These are phyloP conservation scores for Rhynchomys soricoides DNA, from an alignment of 2,113 vertebrate species.

Conservation along the genomic window DNA sequence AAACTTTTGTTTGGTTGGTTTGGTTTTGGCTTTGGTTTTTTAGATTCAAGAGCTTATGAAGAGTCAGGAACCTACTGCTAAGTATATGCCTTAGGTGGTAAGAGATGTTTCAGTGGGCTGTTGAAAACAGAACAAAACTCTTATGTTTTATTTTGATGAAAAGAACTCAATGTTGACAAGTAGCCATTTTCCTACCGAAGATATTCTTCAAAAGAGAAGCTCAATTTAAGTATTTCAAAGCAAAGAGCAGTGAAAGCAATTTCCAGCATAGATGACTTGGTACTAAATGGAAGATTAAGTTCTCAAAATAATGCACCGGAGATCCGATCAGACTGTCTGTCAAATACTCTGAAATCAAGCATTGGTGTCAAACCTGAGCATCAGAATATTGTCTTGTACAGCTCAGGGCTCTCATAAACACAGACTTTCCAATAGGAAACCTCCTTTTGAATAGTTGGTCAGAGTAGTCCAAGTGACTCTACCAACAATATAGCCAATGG, in stretches of 20 bases:
- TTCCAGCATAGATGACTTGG: neutral
- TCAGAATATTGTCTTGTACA: neutral
- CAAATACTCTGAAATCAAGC: slow-evolving; percentile 19
- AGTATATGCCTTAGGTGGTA: neutral
- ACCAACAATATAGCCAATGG: too few species aligned
- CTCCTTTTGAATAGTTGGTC: neutral
- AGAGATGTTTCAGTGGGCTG: neutral
- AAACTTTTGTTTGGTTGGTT: neutral
- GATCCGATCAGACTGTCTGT: neutral
- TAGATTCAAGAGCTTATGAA: neutral
- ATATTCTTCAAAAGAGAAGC: neutral
- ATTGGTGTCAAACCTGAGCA: neutral
- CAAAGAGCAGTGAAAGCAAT: neutral
- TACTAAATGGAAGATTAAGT: neutral
- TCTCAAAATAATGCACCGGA: neutral
- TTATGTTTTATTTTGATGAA: neutral
- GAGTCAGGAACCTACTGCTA: neutral
- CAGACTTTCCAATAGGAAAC: neutral
- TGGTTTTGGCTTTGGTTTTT: too few species aligned
- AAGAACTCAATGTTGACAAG: neutral
- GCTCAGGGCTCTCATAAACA: neutral
- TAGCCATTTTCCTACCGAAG: neutral
- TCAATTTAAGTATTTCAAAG: neutral
- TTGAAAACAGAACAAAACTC: neutral
- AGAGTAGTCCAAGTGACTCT: neutral